Percentiles rank a stretch among this genome's conserved stretches.
phyloP scores from a whole-genome alignment of 1,140 invertebrate species.

The Lordiphosa mommai region DNA sequence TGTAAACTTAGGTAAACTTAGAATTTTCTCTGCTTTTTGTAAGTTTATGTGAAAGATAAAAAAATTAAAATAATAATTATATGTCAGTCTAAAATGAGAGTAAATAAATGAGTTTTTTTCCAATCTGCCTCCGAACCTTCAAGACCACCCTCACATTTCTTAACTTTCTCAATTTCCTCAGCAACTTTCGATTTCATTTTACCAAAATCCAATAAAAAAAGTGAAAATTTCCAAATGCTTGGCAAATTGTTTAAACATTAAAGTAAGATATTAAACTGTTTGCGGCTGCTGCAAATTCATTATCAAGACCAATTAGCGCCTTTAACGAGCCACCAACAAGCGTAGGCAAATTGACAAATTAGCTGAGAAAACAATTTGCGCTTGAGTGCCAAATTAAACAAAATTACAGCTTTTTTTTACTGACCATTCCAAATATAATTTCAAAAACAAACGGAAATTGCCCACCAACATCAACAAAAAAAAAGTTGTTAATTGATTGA shows the following conservation, averaged over 20 bases:
- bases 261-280: conserved; percentile 68
- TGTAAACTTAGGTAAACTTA: no score
- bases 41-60: no score
- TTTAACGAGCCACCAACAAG: conserved; percentile 45
- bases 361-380: conserved; percentile 59
- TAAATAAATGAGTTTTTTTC: no score
- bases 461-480: conserved; percentile 4
- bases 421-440: neutral
- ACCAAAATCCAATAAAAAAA: neutral
- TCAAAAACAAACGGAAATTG: conserved; percentile 23
- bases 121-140: no score
- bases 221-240: conserved; percentile 21
- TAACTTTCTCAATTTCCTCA: neutral
- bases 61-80: no score
- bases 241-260: conserved; percentile 39
- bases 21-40: no score
- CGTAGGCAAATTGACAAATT: conserved; percentile 68
- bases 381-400: conserved; percentile 56
- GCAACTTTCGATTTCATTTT: conserved; percentile 5
- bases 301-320: conserved; percentile 46
- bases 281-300: conserved; percentile 9
- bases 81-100: no score
- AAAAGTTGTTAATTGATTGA: conserved; percentile 59
- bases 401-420: conserved; percentile 44
- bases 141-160: neutral